Evolutionary conservation across 30 jellyfish, hydroid and myxozoan species (phyloP).

Genomic region (Aurelia sp.): DNA sequence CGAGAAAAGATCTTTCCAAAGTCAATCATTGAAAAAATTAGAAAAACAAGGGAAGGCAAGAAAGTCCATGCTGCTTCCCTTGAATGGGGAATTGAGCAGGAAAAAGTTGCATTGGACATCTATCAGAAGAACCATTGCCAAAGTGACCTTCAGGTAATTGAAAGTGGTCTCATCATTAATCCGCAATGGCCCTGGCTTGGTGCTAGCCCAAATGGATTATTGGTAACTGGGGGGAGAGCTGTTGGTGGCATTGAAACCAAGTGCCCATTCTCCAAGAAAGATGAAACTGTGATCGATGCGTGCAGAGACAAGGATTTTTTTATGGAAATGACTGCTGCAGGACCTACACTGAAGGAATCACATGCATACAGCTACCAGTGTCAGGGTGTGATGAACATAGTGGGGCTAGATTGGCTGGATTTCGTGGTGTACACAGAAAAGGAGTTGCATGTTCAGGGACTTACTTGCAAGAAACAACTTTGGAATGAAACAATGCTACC

Average conservation of each 20-base stretch:
- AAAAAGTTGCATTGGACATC: slow-evolving; percentile 32
- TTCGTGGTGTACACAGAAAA: slow-evolving; percentile 33
- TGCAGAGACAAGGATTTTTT: slow-evolving; percentile 1
- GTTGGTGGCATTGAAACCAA: slow-evolving; percentile 34
- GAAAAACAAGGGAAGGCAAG: slow-evolving; percentile 4
- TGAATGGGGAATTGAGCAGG: slow-evolving; percentile 44
- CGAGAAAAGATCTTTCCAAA: slow-evolving; percentile 7
- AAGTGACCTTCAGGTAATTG: background rate
- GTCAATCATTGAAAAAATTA: slow-evolving; percentile 2
- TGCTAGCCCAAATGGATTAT: slow-evolving; percentile 52
- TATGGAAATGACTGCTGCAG: background rate
- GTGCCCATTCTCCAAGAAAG: slow-evolving; percentile 34
- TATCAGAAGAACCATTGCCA: slow-evolving; percentile 1
- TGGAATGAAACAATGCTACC: slow-evolving; percentile 7
- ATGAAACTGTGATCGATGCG: slow-evolving; percentile 6
- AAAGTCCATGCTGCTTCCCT: background rate
- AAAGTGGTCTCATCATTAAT: slow-evolving; percentile 35
- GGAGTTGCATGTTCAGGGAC: slow-evolving; percentile 8
- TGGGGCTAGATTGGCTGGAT: slow-evolving; percentile 16
- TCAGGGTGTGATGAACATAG: slow-evolving; percentile 51
- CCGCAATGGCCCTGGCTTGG: slow-evolving; percentile 69
- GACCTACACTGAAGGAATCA: background rate
- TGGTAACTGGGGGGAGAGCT: background rate
- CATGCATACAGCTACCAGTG: slow-evolving; percentile 32
- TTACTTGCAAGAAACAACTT: background rate